phyloP scores from a whole-genome alignment of 1,140 invertebrate genomes.

The Eurosta solidaginis region DNA sequence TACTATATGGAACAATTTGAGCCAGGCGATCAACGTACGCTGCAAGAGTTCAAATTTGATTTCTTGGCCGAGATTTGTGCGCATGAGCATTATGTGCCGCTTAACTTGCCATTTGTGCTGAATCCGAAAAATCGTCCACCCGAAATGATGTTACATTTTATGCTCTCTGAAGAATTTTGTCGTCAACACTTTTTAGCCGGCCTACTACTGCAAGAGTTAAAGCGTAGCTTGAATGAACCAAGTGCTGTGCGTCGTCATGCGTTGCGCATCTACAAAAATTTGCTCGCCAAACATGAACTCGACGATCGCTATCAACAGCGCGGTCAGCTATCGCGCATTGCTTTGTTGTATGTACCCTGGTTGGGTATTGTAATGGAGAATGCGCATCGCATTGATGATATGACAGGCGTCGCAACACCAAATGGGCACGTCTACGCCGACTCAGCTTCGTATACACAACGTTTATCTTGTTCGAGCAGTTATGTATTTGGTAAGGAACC shows the following conservation, averaged over 20 bases:
- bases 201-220: slow-evolving; percentile 72
- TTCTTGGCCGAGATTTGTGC: slow-evolving; percentile 90
- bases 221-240: slow-evolving; percentile 79
- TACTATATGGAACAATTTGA: slow-evolving; percentile 85
- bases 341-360: slow-evolving; percentile 88
- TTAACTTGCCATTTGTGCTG: slow-evolving; percentile 77
- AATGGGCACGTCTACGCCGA: slow-evolving; percentile 58
- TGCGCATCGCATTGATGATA: slow-evolving; percentile 66
- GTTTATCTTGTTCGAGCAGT: slow-evolving; percentile 63
- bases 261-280: slow-evolving; percentile 78
- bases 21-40: slow-evolving; percentile 73
- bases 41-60: slow-evolving; percentile 86
- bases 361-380: slow-evolving; percentile 85
- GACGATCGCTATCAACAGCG: slow-evolving; percentile 85
- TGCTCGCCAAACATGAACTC: slow-evolving; percentile 91
- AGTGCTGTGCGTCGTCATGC: slow-evolving; percentile 79
- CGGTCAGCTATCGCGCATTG: slow-evolving; percentile 82
- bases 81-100: slow-evolving; percentile 89
- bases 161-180: slow-evolving; percentile 80
- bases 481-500: slow-evolving; percentile 60
- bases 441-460: slow-evolving; percentile 57
- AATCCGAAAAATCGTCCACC: slow-evolving; percentile 62
- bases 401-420: slow-evolving; percentile 48
- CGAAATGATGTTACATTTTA: slow-evolving; percentile 66
- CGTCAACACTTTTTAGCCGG: slow-evolving; percentile 89